Evolutionary conservation across 2,113 vertebrate genomes (phyloP).

Genomic region (Stegastes partitus): DNA sequence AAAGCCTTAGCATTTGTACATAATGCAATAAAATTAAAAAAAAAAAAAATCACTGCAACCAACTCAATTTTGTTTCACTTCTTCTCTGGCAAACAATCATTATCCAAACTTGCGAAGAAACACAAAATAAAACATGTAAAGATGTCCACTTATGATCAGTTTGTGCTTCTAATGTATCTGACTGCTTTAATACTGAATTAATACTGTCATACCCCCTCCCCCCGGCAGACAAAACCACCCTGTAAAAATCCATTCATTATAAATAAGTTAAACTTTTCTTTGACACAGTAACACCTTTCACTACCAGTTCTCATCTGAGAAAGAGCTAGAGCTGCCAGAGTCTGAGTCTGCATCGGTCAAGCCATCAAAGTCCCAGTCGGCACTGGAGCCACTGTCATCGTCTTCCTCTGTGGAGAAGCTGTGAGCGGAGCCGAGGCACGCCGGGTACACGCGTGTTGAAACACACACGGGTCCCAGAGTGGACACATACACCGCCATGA

Average conservation of each 20-base stretch:
- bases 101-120: neutral
- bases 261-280: slow-evolving; percentile 22
- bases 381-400: slow-evolving; percentile 90
- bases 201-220: neutral
- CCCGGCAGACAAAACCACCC: slow-evolving; percentile 18
- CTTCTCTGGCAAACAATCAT: neutral
- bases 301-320: slow-evolving; percentile 90
- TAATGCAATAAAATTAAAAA: no score
- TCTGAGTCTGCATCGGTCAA: slow-evolving; percentile 89
- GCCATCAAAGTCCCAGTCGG: slow-evolving; percentile 91
- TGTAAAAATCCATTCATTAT: slow-evolving; percentile 17
- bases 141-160: neutral
- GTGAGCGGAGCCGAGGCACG: slow-evolving; percentile 87
- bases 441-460: slow-evolving; percentile 88
- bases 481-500: slow-evolving; percentile 89
- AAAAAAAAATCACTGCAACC: no score
- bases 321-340: slow-evolving; percentile 90
- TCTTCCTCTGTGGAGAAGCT: slow-evolving; percentile 91
- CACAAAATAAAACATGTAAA: neutral
- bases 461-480: slow-evolving; percentile 88
- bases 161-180: neutral
- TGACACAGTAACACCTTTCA: slow-evolving; percentile 19
- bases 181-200: slow-evolving; percentile 32
- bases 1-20: neutral
- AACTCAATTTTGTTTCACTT: no score